Conservation (phyloP, 2,113 vertebrate species). For the Menidia beryllina region DNA sequence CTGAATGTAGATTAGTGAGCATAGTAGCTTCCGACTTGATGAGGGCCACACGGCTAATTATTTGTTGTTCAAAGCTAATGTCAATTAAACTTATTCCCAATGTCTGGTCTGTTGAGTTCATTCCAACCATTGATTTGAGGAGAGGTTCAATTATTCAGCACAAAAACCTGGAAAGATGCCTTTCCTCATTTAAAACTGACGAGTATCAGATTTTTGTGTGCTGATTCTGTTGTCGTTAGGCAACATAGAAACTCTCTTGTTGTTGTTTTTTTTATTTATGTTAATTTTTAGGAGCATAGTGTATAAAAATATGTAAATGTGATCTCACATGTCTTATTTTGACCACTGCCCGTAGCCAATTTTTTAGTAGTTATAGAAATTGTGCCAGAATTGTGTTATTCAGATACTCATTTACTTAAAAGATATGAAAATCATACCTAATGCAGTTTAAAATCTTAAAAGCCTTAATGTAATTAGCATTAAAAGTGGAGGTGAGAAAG, state of each 20-base stretch:
- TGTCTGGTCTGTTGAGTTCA: no score
- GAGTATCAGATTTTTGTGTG: not conserved
- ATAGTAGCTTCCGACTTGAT: not conserved
- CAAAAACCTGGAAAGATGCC: no score
- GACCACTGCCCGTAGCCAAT: no score
- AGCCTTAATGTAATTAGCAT: conserved; percentile 21
- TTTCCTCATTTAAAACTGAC: not conserved
- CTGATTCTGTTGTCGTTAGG: not conserved
- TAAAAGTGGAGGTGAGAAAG: conserved; percentile 24
- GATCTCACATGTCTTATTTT: no score
- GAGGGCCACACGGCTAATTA: not conserved
- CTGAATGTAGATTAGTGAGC: not conserved
- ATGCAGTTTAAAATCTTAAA: conserved; percentile 15
- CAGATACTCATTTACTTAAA: not conserved
- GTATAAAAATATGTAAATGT: no score
- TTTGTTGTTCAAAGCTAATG: not conserved
- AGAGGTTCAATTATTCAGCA: no score
- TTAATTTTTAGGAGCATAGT: not conserved
- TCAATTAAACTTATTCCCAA: not conserved
- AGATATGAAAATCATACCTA: not conserved
- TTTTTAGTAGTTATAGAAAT: no score
- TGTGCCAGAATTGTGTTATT: no score
- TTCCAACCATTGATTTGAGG: no score
- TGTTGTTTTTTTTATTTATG: not conserved
- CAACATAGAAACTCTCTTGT: not conserved